Conservation (phyloP, 2,888 invertebrate genomes). For the Cepaea hortensis region DNA sequence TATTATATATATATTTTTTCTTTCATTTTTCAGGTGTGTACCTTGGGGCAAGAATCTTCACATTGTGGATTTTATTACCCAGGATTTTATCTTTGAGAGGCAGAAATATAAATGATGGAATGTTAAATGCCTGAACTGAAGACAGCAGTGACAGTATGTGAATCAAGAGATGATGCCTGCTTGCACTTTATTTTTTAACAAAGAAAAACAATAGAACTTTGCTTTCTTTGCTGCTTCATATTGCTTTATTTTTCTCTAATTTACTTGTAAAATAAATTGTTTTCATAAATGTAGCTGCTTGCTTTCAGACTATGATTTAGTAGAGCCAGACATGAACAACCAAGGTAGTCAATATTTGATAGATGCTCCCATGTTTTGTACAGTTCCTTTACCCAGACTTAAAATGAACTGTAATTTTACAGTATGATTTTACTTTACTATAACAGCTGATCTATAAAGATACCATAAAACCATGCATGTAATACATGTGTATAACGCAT, state of each 20-base stretch:
- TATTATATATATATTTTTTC: not conserved
- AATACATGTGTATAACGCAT: no score
- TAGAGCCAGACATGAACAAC: conserved; percentile 3
- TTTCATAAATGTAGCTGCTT: not conserved
- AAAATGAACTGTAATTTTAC: no score
- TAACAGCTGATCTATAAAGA: no score
- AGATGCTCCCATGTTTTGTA: no score
- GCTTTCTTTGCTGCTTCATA: not conserved
- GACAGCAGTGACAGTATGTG: not conserved
- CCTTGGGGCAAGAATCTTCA: no score
- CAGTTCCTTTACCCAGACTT: no score
- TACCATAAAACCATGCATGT: no score
- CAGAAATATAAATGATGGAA: not conserved
- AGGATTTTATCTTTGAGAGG: no score
- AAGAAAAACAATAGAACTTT: not conserved
- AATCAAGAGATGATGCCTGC: not conserved
- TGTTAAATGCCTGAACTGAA: not conserved
- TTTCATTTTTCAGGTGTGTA: not conserved
- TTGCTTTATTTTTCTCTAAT: not conserved
- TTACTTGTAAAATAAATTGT: not conserved
- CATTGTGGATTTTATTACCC: no score
- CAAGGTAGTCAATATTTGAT: no score
- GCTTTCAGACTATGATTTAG: not conserved
- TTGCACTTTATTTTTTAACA: not conserved
- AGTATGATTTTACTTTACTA: no score